These are phyloP conservation scores for Phaedon cochleariae DNA, from an alignment of 2,888 invertebrate genomes.

Conservation along the genomic window DNA sequence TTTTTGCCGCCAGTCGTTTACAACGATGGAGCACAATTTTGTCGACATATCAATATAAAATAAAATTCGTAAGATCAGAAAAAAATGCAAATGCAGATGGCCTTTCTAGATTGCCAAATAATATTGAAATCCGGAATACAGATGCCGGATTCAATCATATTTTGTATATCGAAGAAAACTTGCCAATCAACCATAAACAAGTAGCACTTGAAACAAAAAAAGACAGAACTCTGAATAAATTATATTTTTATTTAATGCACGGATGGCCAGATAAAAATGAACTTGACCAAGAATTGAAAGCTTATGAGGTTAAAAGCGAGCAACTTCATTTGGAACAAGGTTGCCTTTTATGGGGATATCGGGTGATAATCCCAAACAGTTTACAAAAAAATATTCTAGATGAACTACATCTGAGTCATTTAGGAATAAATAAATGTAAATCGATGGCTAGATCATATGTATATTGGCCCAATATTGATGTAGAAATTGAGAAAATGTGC, in stretches of 20 bases:
- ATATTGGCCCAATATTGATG: constrained; percentile 17
- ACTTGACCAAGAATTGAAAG: constrained; percentile 2
- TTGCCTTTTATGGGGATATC: constrained; percentile 14
- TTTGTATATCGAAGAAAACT: constrained; percentile 14
- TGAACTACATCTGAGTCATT: constrained; percentile 19
- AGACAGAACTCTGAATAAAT: constrained; percentile 8
- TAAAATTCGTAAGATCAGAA: constrained; percentile 19
- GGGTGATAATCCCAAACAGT: constrained; percentile 8
- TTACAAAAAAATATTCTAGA: constrained; percentile 18
- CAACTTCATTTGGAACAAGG: constrained; percentile 14
- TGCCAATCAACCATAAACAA: constrained; percentile 15
- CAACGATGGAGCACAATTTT: constrained; percentile 16
- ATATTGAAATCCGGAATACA: constrained; percentile 3
- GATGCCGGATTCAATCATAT: constrained; percentile 13
- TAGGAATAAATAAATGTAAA: constrained; percentile 22
- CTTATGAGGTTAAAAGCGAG: constrained; percentile 12
- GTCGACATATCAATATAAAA: constrained; percentile 21
- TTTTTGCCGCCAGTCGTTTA: constrained; percentile 13
- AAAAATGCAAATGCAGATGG: constrained; percentile 17
- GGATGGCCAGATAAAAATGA: constrained; percentile 11
- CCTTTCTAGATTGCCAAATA: constrained; percentile 2
- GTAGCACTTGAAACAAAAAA: constrained; percentile 16
- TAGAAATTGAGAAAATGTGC: constrained; percentile 3
- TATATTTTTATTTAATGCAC: constrained; percentile 11
- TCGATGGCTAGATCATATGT: constrained; percentile 18